Base-by-base conservation (phyloP, 1,140 invertebrate species). In the Achatina immaculata region DNA sequence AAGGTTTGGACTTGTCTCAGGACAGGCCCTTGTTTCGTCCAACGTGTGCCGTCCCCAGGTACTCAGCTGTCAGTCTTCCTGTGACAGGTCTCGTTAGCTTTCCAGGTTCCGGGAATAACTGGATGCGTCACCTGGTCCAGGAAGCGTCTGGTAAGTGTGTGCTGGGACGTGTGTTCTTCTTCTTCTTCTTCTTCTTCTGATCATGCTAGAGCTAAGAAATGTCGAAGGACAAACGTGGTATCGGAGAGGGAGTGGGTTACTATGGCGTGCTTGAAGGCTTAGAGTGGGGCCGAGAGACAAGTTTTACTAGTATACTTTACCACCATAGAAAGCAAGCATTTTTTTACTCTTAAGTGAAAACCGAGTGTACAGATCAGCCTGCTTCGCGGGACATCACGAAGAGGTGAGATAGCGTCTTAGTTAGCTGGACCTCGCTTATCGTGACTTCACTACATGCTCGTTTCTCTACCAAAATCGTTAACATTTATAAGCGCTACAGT, bases 81-180 rank as follows among this genome's bases (percentile, higher is more conserved):
- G 19, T 80, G 0, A 87, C 85, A n/a, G 88, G 86, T 31, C 81
- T 89, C 38, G 86, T 81, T 19, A 87, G 86, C 73, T 86, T 84
- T n/a, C 86, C 86, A 3, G 88, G 88, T 0, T 86, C 85, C 24
- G 88, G 88, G 7, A 88, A 87, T 71, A 88, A 85, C 9, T 88
- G 87, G 87, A 3, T 88, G 40, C 81, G 87, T 16, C 85, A 87
- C 58, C 75, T 89, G 2, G n/a, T 89, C 31, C 85, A 87, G 43
- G 83, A 86, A 66, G 82, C 83, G 0, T 86, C 86, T 73, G 88
- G 88, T 89, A 81, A 78, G 84, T 65, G 2, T 6, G 1, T n/a
- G n/a, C 36, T 31, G 7, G 38, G 11, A 11, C 48, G 11, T 24
- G 11, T 24, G 24, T 24, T 24, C 48, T 24, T 14, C 11, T 51